A percentile compares a stretch with the other conserved stretches of the same genome.
Evolutionary conservation across 2,113 vertebrate species (phyloP).

Genomic region (Catharus fuscescens): DNA sequence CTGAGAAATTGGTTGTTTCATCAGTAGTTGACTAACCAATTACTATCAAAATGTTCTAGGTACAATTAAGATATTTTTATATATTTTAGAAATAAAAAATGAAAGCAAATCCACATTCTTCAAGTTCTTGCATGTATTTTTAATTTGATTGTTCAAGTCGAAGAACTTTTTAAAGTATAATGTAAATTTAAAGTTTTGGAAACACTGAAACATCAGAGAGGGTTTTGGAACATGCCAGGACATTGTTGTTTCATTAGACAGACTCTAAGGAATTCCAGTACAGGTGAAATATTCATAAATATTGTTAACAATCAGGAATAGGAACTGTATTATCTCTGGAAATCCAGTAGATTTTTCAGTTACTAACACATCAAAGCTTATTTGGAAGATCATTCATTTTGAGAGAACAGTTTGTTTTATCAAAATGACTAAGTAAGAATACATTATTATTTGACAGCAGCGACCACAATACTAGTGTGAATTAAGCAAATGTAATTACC

Average conservation of each 20-base stretch:
- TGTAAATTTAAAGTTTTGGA: background rate
- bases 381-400: background rate
- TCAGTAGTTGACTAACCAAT: background rate
- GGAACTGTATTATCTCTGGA: background rate
- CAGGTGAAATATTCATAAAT: background rate
- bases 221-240: background rate
- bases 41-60: background rate
- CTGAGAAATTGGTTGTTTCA: background rate
- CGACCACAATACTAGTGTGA: background rate
- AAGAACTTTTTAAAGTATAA: background rate
- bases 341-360: background rate
- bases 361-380: background rate
- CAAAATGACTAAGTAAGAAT: background rate
- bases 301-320: background rate
- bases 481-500: background rate
- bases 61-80: background rate
- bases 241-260: background rate
- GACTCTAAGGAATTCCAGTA: background rate
- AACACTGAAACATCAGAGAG: background rate
- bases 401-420: background rate
- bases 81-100: background rate
- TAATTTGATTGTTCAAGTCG: background rate
- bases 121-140: background rate
- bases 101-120: background rate
- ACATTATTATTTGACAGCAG: background rate